Conservation (phyloP, 2,113 vertebrate genomes). For the Myodes glareolus region DNA sequence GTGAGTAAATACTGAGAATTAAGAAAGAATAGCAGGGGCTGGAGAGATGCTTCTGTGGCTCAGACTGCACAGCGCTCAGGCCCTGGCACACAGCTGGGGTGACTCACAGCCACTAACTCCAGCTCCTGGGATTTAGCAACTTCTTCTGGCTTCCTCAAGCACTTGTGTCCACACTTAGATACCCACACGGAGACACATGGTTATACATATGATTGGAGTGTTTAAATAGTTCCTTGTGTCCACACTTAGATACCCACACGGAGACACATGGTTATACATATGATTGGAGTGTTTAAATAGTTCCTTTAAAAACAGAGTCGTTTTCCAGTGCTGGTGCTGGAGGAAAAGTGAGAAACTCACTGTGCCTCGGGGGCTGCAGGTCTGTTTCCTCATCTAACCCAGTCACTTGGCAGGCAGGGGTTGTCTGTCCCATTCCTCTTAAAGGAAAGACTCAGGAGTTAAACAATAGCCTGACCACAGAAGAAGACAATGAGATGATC, state of each 20-base stretch:
- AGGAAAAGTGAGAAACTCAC: background rate
- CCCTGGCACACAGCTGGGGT: background rate
- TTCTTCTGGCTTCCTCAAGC: background rate
- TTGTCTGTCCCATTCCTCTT: background rate
- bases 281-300: background rate
- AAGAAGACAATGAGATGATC: background rate
- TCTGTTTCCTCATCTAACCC: background rate
- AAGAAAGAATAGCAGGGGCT: background rate
- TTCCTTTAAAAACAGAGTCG: background rate
- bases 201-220: too few relatives aligned
- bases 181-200: background rate
- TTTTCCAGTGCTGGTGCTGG: background rate
- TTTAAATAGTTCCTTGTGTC: background rate
- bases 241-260: background rate
- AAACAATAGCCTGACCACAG: constrained; percentile 1
- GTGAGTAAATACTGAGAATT: background rate
- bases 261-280: background rate
- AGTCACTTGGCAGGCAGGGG: background rate
- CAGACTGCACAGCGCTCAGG: background rate
- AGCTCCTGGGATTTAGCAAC: background rate
- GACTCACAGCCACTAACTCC: background rate
- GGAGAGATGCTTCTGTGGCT: background rate
- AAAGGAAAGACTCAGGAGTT: background rate
- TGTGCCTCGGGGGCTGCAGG: background rate
- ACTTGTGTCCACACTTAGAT: background rate